Evolutionary conservation across 2,113 vertebrate genomes (phyloP).

Genomic region (Sceloporus undulatus): DNA sequence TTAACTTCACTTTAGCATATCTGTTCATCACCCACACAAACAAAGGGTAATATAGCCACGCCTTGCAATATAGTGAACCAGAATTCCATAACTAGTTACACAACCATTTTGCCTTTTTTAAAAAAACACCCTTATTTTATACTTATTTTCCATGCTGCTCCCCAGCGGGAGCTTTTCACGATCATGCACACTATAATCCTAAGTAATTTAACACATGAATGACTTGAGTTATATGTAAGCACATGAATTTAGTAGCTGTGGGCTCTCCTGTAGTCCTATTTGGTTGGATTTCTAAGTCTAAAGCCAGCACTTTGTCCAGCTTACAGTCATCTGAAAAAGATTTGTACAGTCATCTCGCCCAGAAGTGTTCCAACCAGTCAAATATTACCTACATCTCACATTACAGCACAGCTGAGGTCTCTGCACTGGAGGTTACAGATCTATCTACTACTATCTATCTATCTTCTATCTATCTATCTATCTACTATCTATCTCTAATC

Average conservation of each 20-base stretch:
- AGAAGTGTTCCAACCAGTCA: background rate
- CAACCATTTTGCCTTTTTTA: background rate
- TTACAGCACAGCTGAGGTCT: no score
- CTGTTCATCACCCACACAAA: background rate
- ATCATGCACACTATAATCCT: background rate
- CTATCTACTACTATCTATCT: no score
- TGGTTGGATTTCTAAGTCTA: background rate
- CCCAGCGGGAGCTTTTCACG: background rate
- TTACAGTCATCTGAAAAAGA: background rate
- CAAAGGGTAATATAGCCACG: background rate
- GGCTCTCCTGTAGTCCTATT: background rate
- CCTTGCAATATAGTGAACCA: background rate
- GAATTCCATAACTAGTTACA: background rate
- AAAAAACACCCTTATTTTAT: background rate
- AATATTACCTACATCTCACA: background rate
- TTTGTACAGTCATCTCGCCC: background rate
- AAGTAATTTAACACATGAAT: background rate
- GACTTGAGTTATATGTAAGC: background rate
- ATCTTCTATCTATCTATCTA: no score
- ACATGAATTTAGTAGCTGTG: background rate
- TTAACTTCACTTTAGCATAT: accelerated
- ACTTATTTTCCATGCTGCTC: background rate
- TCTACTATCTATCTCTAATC: no score
- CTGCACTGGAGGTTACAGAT: background rate
- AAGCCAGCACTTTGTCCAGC: background rate